A percentile compares a stretch with the other conserved stretches of the same genome.
Evolutionary conservation across 2,113 vertebrate species (phyloP).

Genomic region (Crotophaga sulcirostris): DNA sequence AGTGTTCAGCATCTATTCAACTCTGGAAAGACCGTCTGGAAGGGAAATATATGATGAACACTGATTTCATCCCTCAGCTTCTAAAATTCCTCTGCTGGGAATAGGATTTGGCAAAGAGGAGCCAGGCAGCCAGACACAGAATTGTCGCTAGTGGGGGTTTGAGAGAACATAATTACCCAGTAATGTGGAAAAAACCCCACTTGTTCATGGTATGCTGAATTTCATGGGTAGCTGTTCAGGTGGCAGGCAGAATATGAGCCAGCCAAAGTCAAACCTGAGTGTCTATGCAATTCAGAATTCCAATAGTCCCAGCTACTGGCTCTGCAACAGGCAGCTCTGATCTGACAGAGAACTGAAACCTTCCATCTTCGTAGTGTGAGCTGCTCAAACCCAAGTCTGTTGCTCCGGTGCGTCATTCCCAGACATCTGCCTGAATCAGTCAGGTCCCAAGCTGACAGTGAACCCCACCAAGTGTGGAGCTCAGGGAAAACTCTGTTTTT

Average conservation of each 20-base stretch:
- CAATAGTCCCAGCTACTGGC: background rate
- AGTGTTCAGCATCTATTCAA: background rate
- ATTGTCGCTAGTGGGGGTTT: background rate
- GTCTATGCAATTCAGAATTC: background rate
- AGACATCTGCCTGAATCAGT: background rate
- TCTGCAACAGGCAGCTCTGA: background rate
- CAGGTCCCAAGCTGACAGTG: background rate
- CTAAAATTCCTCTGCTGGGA: background rate
- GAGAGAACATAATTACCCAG: background rate
- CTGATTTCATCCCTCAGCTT: background rate
- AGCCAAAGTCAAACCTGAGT: background rate
- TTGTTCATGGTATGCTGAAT: background rate
- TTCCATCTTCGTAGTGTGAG: background rate
- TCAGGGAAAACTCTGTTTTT: background rate
- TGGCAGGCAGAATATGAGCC: background rate
- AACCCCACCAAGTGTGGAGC: background rate
- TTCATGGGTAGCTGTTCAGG: background rate
- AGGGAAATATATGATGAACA: slow-evolving; percentile 60
- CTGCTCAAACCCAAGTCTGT: background rate
- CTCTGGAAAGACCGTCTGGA: slow-evolving; percentile 11
- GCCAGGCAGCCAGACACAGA: background rate
- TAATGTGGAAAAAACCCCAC: background rate
- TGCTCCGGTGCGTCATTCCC: background rate
- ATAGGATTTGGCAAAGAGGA: background rate
- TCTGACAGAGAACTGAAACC: background rate